Evolutionary conservation across 2,888 invertebrate genomes (phyloP), one percentile per base, ranked within the genome.

Genomic region (Alloscopus bannaensis): DNA sequence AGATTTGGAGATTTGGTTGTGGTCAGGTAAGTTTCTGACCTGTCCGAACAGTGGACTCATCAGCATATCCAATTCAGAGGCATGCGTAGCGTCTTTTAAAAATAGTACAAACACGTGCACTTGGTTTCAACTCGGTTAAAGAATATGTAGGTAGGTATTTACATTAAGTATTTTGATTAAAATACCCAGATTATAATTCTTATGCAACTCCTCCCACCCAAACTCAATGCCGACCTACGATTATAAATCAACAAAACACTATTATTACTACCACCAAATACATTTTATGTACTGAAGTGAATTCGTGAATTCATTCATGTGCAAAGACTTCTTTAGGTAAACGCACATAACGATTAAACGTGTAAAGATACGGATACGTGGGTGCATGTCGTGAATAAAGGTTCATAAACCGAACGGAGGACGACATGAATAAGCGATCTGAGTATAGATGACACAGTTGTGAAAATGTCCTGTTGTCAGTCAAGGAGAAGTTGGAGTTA

Each of bases 61-160:
- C 1, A 79, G 47, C 79, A 79, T 71, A 18, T 79, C 79, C 40
- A 79, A 40, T n/a, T 79, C 79, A 16, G 79, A 62, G 3, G 60
- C 79, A 11, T 79, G 78, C 0, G 78, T 78, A 2, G 78, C 78
- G 22, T 65, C 78, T 69, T n/a, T 3, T 13, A n/a, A 6, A 47
- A 47, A 13, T n/a, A n/a, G 4, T 47, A 6, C n/a, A 13, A 47
- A 3, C 11, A 47, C 11, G n/a, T n/a, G 6, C 4, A 47, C n/a
- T 47, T n/a, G 18, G 6, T 36, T 36, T 13, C 13, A 36, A 36
- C 13, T 36, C 13, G 6, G 6, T 13, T 8, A 36, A 36, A 36
- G 13, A 36, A 36, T 8, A 8, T 36, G 36, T 6, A 6, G 13
- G 36, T 36, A 36, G 36, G 8, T 36, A 36, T 36, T 36, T 6